Conservation (phyloP, 2,113 vertebrate species). For the Cyanocitta stelleri region DNA sequence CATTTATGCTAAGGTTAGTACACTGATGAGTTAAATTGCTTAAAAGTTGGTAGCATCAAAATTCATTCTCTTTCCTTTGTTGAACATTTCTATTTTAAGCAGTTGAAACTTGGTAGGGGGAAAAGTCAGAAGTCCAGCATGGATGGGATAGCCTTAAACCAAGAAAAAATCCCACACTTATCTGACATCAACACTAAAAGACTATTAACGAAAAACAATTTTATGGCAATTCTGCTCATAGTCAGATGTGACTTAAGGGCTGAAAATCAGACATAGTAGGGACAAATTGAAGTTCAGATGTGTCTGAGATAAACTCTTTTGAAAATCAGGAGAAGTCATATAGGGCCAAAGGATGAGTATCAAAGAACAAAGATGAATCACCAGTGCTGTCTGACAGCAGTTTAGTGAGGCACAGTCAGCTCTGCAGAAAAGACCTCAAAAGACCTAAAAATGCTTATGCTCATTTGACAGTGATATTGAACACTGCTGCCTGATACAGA, state of each 20-base stretch:
- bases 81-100: slow-evolving; percentile 47
- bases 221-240: neutral
- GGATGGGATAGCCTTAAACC: neutral
- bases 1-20: slow-evolving; percentile 60
- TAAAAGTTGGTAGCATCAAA: slow-evolving; percentile 57
- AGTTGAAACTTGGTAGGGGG: neutral
- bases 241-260: accelerated
- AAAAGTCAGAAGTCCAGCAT: neutral
- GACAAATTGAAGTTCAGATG: neutral
- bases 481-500: neutral
- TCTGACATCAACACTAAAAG: neutral
- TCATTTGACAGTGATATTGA: neutral
- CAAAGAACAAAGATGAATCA: neutral
- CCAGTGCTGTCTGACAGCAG: no score
- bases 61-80: slow-evolving; percentile 51
- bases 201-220: neutral
- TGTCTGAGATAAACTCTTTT: neutral
- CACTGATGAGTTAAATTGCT: slow-evolving; percentile 55
- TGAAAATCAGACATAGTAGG: neutral
- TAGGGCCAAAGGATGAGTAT: neutral
- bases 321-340: neutral
- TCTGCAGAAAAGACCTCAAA: neutral
- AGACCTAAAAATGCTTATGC: neutral
- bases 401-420: neutral
- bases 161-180: neutral